Base-by-base conservation (phyloP, 2,888 invertebrate species). In the Tenthredo notha region DNA sequence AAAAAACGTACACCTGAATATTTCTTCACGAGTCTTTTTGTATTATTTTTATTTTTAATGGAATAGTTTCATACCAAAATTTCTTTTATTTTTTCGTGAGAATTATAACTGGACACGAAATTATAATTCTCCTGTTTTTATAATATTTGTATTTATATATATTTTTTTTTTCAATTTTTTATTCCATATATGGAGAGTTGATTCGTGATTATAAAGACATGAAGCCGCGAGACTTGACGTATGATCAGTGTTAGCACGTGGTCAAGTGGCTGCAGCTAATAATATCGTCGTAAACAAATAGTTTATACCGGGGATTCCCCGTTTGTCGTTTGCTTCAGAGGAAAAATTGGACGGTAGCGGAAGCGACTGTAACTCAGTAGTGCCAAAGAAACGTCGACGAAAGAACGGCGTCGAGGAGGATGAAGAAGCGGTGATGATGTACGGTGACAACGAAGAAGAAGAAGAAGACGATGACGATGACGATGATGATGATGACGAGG, bases 341-440 rank as follows among this genome's bases (percentile, higher is more conserved):
- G 92, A 91, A 72, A 90, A 90, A 54, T 89, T 89, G 75, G 93
- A 92, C 65, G 93, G 94, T 86, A 93, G 93, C 86, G 94, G 93
- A 7, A 93, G 94, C 88, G 94, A 94, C 87, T 92, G 93, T 84
- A 94, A 94, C 86, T 92, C 93, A 54, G 94, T 94, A 86, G 94
- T 94, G 86, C 94, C 94, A 84, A 94, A 94, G 89, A 94, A 94
- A 85, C 90, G 92, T 6, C 89, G 93, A 25, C 91, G 93, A 18
- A 89, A 90, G 85, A 92, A 91, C 90, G 91, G 89, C 90, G 87
- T 88, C 91, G 90, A 72, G 87, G 89, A 78, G 89, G 89, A 77
- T 89, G 89, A 61, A 90, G 91, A 21, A 87, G 88, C 85, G 87
- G 87, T 75, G 54, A 86, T 74, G 74, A 87, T 85, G 78, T 89